These are phyloP conservation scores for Osmoderma eremita DNA, from an alignment of 2,888 invertebrate species.

Conservation along the genomic window DNA sequence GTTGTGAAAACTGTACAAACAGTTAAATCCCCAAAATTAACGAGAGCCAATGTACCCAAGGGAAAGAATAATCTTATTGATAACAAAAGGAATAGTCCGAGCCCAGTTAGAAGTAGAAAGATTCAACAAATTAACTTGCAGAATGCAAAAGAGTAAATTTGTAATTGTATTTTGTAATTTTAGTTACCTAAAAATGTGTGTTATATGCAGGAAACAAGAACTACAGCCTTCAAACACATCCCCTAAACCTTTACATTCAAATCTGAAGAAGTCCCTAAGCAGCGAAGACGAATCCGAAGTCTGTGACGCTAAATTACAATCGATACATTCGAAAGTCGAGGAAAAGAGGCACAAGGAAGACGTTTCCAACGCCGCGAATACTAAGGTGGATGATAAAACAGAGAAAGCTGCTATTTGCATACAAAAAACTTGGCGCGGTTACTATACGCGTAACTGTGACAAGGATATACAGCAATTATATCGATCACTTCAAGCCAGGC, in stretches of 20 bases:
- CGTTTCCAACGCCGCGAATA: constrained; percentile 53
- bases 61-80: constrained; percentile 44
- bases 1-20: constrained; percentile 52
- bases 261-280: constrained; percentile 59
- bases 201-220: constrained; percentile 31
- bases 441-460: constrained; percentile 78
- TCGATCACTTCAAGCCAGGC: constrained; percentile 77
- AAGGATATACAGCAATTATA: constrained; percentile 72
- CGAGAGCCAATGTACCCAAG: constrained; percentile 42
- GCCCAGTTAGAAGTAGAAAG: constrained; percentile 54
- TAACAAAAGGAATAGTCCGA: constrained; percentile 52
- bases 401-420: constrained; percentile 78
- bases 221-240: not conserved
- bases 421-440: constrained; percentile 89
- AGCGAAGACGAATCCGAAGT: constrained; percentile 75
- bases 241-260: constrained; percentile 52
- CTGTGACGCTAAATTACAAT: constrained; percentile 74
- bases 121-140: constrained; percentile 38
- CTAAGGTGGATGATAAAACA: constrained; percentile 60
- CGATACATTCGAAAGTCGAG: constrained; percentile 72
- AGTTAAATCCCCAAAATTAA: constrained; percentile 34
- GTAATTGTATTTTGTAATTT: not conserved
- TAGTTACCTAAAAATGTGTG: not conserved
- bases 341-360: constrained; percentile 59
- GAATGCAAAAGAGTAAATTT: constrained; percentile 41